Evolutionary conservation across 2,797 vertebrate species (phyloP).

Genomic region (Anas flavirostris): DNA sequence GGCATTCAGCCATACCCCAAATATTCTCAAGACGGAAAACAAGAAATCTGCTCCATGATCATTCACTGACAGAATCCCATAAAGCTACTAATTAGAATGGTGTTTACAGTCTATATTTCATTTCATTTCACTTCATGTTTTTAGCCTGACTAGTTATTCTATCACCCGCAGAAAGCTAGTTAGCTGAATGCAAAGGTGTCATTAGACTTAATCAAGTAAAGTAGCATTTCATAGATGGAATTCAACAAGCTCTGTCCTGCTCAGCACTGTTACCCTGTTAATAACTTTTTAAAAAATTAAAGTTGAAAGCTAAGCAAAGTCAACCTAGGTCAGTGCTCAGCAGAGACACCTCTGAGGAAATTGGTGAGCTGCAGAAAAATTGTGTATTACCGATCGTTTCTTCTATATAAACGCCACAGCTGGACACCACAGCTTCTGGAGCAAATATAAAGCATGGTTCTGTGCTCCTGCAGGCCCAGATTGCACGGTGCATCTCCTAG

Average conservation of each 20-base stretch:
- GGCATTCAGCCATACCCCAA: slow-evolving; percentile 35
- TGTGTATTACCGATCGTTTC: not conserved
- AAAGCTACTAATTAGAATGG: slow-evolving; percentile 51
- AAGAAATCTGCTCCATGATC: slow-evolving; percentile 43
- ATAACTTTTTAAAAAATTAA: slow-evolving; percentile 1
- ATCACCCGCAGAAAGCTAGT: slow-evolving; percentile 69
- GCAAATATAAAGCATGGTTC: not conserved
- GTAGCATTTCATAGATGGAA: slow-evolving; percentile 22
- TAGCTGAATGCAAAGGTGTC: slow-evolving; percentile 51
- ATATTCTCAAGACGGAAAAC: slow-evolving; percentile 26
- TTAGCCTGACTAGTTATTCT: slow-evolving; percentile 69
- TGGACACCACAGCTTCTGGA: not conserved
- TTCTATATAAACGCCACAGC: not conserved
- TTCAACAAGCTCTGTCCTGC: slow-evolving; percentile 22
- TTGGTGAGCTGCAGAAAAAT: not conserved
- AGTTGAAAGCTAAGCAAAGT: slow-evolving; percentile 24
- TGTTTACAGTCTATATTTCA: slow-evolving; percentile 58
- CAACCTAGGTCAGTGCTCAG: not conserved
- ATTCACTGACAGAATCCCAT: slow-evolving; percentile 58
- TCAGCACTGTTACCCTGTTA: not conserved
- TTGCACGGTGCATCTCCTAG: not conserved
- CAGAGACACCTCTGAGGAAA: not conserved
- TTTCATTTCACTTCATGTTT: slow-evolving; percentile 60
- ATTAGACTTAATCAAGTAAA: slow-evolving; percentile 65
- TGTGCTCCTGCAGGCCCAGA: not conserved